Conservation (phyloP, 2,797 vertebrate species). For the Sebastes diaconus region DNA sequence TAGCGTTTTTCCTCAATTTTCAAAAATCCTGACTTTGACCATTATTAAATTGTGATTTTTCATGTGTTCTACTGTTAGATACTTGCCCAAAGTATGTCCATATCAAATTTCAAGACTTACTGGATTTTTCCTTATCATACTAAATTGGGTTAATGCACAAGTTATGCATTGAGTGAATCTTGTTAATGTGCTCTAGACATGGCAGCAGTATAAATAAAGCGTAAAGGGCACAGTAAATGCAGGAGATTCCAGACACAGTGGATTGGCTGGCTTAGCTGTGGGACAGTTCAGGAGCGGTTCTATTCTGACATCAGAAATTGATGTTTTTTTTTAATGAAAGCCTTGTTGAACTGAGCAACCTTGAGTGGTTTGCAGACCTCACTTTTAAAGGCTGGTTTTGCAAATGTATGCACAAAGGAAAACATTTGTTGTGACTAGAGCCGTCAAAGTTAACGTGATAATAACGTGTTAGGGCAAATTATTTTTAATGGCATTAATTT, state of each 20-base stretch:
- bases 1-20: no score
- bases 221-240: neutral
- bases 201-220: neutral
- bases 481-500: accelerated
- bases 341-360: neutral
- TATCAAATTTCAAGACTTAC: no score
- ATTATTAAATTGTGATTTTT: no score
- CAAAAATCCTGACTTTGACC: no score
- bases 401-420: neutral
- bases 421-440: neutral
- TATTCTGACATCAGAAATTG: neutral
- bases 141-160: neutral
- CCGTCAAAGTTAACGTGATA: no score
- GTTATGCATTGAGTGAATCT: neutral
- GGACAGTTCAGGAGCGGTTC: neutral
- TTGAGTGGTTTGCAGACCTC: neutral
- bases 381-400: neutral
- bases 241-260: neutral
- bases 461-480: neutral
- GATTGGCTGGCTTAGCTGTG: neutral
- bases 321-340: neutral
- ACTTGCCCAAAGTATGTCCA: no score
- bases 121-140: no score
- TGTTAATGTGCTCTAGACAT: neutral
- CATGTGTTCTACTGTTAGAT: no score